Base-by-base conservation (phyloP, 2,797 vertebrate genomes). In the Neosalanx taihuensis region DNA sequence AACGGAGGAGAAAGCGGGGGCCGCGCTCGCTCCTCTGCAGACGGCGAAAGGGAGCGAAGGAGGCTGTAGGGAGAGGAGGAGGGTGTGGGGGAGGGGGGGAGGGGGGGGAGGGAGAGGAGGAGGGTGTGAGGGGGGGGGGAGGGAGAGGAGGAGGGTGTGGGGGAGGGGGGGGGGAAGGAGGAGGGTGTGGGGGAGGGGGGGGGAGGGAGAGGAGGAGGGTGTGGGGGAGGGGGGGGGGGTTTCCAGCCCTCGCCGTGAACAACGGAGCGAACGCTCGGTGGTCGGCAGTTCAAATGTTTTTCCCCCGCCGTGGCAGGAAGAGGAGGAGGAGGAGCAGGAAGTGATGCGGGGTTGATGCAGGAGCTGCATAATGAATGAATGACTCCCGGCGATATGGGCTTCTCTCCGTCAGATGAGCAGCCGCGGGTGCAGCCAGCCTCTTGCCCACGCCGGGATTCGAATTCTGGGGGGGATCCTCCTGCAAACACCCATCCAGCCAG, bases 241-340 rank as follows among this genome's bases (percentile, higher is more conserved):
- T 12, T 26, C 3, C 41, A 3, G 82, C 66, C 79, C 84, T 81
- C 23, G 86, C 84, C 83, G 82, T 88, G 89, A 90, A 91, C 88
- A 91, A 81, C 67, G 77, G 79, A 83, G 81, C 72, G 63, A 86
- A 84, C 88, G 85, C 84, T 85, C 82, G 81, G 77, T 87, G 82
- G 84, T 86, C 85, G 81, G 66, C 6, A 72, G n/a, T 87, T 90
- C 90, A n/a, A n/a, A n/a, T 91, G 91, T 91, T 91, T 91, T 90
- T 91, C 86, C 86, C 81, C 74, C 46, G 29, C 23, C 23, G 81
- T 75, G 75, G 41, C 77, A 74, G 69, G 59, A 72, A 73, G 82
- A 65, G 81, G 81, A 71, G 71, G 72, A 74, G 74, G 76, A 75
- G 70, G 71, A 84, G 78, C 82, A 89, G 82, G 85, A 90, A 87